phyloP scores from a whole-genome alignment of 2,888 invertebrate genomes.

The Eremobia ochroleuca region DNA sequence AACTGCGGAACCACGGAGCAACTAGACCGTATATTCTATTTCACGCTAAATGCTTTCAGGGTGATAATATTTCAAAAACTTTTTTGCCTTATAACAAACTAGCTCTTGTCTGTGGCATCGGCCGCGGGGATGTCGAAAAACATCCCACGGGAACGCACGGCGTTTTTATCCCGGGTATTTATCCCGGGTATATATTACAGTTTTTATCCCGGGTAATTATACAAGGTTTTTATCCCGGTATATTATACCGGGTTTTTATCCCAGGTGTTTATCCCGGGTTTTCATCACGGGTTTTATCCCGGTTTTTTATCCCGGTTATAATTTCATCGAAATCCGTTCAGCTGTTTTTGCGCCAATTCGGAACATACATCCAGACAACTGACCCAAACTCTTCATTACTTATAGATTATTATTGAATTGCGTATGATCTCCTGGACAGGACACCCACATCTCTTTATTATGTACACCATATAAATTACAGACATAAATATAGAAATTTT shows the following conservation, averaged over 20 bases:
- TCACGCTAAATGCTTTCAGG: conserved; percentile 36
- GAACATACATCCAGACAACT: background rate
- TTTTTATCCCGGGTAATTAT: too few species aligned
- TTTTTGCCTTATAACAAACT: background rate
- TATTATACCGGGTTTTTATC: too few species aligned
- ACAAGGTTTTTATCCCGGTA: too few species aligned
- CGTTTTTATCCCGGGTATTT: too few species aligned
- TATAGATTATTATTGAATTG: background rate
- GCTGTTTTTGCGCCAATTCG: background rate
- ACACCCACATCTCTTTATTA: too few species aligned
- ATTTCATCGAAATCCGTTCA: background rate
- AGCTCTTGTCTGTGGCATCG: background rate
- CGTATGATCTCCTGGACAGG: background rate
- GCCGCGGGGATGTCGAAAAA: background rate
- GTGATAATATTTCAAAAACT: conserved; percentile 7
- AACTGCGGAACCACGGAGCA: background rate
- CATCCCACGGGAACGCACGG: background rate
- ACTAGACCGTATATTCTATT: conserved; percentile 32
- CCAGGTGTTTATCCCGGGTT: too few species aligned
- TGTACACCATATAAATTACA: too few species aligned
- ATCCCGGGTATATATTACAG: too few species aligned
- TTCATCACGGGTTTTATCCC: too few species aligned
- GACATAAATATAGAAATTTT: too few species aligned
- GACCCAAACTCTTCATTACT: background rate
- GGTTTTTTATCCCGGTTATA: too few species aligned